phyloP scores from a whole-genome alignment of 2,113 vertebrate genomes.

The Protomyctophum bolini region DNA sequence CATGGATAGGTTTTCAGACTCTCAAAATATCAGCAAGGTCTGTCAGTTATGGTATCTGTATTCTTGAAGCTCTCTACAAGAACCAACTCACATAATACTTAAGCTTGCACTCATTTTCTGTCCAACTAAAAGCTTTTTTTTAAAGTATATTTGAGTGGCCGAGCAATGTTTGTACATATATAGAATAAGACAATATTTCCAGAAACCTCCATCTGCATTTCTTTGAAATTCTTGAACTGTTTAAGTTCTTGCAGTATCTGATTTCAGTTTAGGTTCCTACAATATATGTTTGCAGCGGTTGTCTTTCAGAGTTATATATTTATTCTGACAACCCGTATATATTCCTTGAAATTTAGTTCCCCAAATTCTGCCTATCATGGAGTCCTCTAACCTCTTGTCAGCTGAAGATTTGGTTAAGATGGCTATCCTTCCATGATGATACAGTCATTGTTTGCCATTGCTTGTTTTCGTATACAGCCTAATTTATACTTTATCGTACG shows the following conservation, averaged over 20 bases:
- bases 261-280: constrained; percentile 70
- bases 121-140: constrained; percentile 76
- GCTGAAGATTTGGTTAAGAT: constrained; percentile 38
- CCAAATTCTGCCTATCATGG: constrained; percentile 71
- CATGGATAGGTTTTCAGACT: constrained; percentile 71
- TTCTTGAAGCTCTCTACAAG: constrained; percentile 63
- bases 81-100: constrained; percentile 62
- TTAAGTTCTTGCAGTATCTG: constrained; percentile 69
- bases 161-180: constrained; percentile 82
- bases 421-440: constrained; percentile 61
- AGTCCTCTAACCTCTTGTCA: constrained; percentile 56
- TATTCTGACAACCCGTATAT: constrained; percentile 73
- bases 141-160: constrained; percentile 77
- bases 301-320: constrained; percentile 78
- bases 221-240: constrained; percentile 65
- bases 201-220: constrained; percentile 73
- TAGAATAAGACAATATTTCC: constrained; percentile 64
- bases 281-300: constrained; percentile 75
- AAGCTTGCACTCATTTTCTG: constrained; percentile 80
- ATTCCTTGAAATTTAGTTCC: constrained; percentile 71
- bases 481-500: too few species aligned
- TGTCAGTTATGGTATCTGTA: constrained; percentile 66
- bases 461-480: constrained; percentile 72
- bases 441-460: constrained; percentile 62
- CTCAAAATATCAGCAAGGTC: constrained; percentile 64